phyloP scores from a whole-genome alignment of 2,113 vertebrate genomes.

The Bambusicola thoracicus region DNA sequence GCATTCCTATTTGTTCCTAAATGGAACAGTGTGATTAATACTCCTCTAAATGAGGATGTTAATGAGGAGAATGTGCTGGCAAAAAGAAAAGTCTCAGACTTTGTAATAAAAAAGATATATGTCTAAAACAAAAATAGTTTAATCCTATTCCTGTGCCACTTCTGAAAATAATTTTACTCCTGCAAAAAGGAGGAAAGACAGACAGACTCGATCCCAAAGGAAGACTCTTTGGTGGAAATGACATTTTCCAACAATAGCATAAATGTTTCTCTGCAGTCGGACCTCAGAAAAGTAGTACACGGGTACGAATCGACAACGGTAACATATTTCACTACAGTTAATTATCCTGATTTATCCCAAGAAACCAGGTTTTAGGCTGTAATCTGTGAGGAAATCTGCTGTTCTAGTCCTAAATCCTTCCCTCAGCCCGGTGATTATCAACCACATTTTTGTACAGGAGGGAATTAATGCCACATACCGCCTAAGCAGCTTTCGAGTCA shows the following conservation, averaged over 20 bases:
- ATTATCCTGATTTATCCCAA: conserved; percentile 84
- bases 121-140: background rate
- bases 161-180: background rate
- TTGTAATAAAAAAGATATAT: background rate
- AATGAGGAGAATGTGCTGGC: background rate
- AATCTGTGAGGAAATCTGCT: conserved; percentile 89
- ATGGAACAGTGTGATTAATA: background rate
- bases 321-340: conserved; percentile 83
- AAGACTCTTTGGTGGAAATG: conserved; percentile 17
- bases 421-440: conserved; percentile 86
- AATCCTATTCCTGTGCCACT: background rate
- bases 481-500: conserved; percentile 89
- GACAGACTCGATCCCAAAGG: background rate
- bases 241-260: conserved; percentile 12
- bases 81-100: background rate
- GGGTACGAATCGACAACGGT: conserved; percentile 47
- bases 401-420: conserved; percentile 84
- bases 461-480: conserved; percentile 87
- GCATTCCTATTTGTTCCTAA: background rate
- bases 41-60: background rate
- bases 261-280: background rate
- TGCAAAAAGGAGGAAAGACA: background rate
- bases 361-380: conserved; percentile 84
- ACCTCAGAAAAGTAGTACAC: conserved; percentile 34
- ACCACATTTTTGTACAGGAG: conserved; percentile 86